A percentile compares a stretch with the other conserved stretches of the same genome.
Conservation (phyloP, 2,113 vertebrate species). For the Psophia crepitans region DNA sequence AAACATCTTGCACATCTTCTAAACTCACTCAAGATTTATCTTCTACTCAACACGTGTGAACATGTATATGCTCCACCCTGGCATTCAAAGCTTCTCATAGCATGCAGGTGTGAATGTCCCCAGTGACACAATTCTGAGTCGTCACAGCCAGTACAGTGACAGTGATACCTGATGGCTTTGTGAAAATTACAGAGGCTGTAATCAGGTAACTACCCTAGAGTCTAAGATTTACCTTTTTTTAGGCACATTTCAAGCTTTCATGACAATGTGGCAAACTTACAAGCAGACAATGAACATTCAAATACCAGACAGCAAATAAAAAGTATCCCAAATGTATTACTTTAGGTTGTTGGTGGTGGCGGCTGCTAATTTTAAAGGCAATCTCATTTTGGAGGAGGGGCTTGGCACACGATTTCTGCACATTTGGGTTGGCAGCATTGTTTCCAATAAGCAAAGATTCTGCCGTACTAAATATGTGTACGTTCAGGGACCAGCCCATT, state of each 20-base stretch:
- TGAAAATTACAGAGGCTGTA: background rate
- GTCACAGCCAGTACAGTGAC: background rate
- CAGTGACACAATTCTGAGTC: background rate
- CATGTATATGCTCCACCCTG: background rate
- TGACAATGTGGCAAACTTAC: background rate
- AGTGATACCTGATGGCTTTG: background rate
- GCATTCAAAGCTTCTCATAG: background rate
- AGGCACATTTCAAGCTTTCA: background rate
- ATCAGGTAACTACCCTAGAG: background rate
- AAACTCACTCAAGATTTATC: background rate
- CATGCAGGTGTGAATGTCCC: background rate
- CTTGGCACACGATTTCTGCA: background rate
- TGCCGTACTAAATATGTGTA: background rate
- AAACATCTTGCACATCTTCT: background rate
- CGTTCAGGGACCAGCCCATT: background rate
- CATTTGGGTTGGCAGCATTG: background rate
- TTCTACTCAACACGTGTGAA: background rate
- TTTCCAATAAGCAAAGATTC: background rate
- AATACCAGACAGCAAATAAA: background rate
- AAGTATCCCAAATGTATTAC: background rate
- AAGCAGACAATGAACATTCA: background rate
- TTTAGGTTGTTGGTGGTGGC: accelerated
- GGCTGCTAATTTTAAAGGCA: background rate
- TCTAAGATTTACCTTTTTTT: background rate
- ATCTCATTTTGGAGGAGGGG: background rate